These are phyloP conservation scores for Axea sp. DNA, from an alignment of 2,888 invertebrate species.

Conservation along the genomic window DNA sequence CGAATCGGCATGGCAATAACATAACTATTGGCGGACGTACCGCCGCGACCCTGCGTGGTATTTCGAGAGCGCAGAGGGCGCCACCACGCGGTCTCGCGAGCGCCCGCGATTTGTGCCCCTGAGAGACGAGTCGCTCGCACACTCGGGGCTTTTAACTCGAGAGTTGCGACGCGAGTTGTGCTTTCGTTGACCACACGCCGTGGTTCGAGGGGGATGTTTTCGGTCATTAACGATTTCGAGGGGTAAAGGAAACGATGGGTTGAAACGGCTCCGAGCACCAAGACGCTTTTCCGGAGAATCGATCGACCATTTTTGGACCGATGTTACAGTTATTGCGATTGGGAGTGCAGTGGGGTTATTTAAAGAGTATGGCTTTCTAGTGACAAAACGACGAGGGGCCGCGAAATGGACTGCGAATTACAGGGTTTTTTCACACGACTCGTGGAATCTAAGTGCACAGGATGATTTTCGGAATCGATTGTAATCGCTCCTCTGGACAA, in stretches of 20 bases:
- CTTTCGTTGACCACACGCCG: conserved; percentile 6
- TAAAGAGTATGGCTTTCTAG: conserved; percentile 49
- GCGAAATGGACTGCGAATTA: conserved; percentile 8
- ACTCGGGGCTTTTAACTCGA: conserved; percentile 46
- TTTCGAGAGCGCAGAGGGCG: conserved; percentile 51
- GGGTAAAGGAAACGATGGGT: conserved; percentile 1
- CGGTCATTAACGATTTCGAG: not conserved
- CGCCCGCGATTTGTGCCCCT: conserved; percentile 54
- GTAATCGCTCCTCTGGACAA: conserved; percentile 11
- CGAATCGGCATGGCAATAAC: conserved; percentile 9
- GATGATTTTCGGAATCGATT: conserved; percentile 22
- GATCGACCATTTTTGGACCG: conserved; percentile 58
- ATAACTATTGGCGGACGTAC: conserved; percentile 47
- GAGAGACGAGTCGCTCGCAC: conserved; percentile 41
- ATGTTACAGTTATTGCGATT: conserved; percentile 57
- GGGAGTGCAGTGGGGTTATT: conserved; percentile 54
- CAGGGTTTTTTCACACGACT: not conserved
- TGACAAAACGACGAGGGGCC: conserved; percentile 23
- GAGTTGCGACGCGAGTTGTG: conserved; percentile 36
- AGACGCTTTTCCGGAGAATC: conserved; percentile 42
- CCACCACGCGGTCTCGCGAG: conserved; percentile 39
- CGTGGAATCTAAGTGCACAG: not conserved
- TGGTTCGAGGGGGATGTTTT: not conserved
- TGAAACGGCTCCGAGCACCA: conserved; percentile 1
- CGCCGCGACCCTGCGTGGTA: conserved; percentile 50